These are phyloP conservation scores for Lymantria dispar DNA, from an alignment of 2,888 invertebrate genomes.

Conservation along the genomic window DNA sequence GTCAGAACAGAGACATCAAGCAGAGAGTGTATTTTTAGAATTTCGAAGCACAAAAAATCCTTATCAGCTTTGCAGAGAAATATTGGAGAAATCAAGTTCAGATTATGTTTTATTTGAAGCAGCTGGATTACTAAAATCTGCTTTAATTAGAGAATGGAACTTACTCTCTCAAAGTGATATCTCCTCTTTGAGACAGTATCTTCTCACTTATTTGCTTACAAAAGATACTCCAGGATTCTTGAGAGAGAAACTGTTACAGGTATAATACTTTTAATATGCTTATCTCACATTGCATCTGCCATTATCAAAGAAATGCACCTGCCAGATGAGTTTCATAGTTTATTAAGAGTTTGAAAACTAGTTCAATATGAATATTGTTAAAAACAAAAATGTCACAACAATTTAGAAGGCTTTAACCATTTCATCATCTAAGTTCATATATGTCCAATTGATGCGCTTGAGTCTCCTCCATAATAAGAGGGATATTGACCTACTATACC, in stretches of 20 bases:
- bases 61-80: slow-evolving; percentile 89
- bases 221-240: slow-evolving; percentile 89
- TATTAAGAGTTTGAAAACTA: too few relatives aligned
- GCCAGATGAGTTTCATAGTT: too few relatives aligned
- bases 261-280: slow-evolving; percentile 32
- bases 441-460: too few relatives aligned
- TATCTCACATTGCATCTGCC: too few relatives aligned
- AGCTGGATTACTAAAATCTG: slow-evolving; percentile 90
- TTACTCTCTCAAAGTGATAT: slow-evolving; percentile 86
- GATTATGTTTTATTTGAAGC: slow-evolving; percentile 95
- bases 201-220: slow-evolving; percentile 89
- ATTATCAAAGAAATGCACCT: too few relatives aligned
- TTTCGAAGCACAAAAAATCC: slow-evolving; percentile 92
- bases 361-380: too few relatives aligned
- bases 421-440: too few relatives aligned
- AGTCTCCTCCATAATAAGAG: too few relatives aligned
- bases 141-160: slow-evolving; percentile 92
- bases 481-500: too few relatives aligned
- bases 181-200: slow-evolving; percentile 87
- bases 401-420: too few relatives aligned
- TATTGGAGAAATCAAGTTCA: slow-evolving; percentile 87
- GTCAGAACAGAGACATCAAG: slow-evolving; percentile 89
- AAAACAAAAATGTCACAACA: too few relatives aligned
- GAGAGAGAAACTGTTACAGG: slow-evolving; percentile 87
- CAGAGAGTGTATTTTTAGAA: slow-evolving; percentile 91